These are phyloP conservation scores for Diploptera punctata DNA, from an alignment of 2,888 invertebrate species.

Conservation along the genomic window DNA sequence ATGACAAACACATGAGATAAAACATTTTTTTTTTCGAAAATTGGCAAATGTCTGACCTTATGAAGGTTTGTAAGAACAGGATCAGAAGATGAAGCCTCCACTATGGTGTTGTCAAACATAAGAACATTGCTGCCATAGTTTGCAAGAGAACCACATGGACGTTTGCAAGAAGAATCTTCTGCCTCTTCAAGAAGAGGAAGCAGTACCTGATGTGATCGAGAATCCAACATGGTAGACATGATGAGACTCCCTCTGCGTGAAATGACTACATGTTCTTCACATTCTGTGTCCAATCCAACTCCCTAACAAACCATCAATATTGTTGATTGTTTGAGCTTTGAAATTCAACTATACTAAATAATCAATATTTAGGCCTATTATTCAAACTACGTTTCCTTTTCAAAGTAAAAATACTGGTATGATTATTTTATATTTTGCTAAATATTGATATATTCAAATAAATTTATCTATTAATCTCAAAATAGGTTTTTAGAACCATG, in stretches of 20 bases:
- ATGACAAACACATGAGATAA: no score
- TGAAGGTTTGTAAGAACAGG: background rate
- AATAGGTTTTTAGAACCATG: no score
- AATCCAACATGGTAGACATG: slow-evolving; percentile 33
- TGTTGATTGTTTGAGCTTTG: no score
- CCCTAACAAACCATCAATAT: no score
- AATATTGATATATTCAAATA: no score
- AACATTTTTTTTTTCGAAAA: no score
- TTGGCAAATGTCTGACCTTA: slow-evolving; percentile 5
- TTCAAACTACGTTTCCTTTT: no score
- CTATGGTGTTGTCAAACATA: slow-evolving; percentile 38
- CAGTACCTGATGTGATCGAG: slow-evolving; percentile 27
- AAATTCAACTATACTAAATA: no score
- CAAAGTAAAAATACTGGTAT: no score
- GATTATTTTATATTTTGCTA: no score
- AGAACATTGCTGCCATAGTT: slow-evolving; percentile 40
- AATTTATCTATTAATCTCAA: no score
- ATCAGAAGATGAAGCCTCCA: background rate
- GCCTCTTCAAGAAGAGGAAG: slow-evolving; percentile 12
- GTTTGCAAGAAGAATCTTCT: background rate
- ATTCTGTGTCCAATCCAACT: slow-evolving; percentile 1
- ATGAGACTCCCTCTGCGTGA: slow-evolving; percentile 32
- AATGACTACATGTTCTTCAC: slow-evolving; percentile 32
- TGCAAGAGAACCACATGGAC: slow-evolving; percentile 33
- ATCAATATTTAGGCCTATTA: no score